phyloP scores from a whole-genome alignment of 2,113 vertebrate species.

The Rhinolophus sinicus region DNA sequence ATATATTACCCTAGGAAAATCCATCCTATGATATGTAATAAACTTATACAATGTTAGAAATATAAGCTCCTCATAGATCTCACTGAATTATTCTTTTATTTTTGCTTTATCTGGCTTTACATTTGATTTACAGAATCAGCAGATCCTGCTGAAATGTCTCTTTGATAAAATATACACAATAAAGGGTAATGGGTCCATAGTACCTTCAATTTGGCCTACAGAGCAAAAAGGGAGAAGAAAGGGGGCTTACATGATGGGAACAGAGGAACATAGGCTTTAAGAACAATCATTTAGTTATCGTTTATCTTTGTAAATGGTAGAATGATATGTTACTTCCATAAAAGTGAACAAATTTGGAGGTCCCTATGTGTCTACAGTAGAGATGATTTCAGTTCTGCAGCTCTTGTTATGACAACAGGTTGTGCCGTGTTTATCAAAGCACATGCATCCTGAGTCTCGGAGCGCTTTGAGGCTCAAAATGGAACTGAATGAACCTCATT shows the following conservation, averaged over 20 bases:
- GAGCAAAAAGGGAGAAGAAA: not conserved
- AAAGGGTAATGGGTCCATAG: not conserved
- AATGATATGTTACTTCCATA: not conserved
- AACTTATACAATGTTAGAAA: constrained; percentile 22
- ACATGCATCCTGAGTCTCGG: not conserved
- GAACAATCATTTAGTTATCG: not conserved
- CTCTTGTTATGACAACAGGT: not conserved
- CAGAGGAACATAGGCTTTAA: not conserved
- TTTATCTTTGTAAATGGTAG: not conserved
- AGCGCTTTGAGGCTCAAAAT: not conserved
- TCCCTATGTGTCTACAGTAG: not conserved
- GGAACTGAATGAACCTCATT: not conserved
- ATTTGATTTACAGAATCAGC: not conserved
- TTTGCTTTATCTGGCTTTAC: not conserved
- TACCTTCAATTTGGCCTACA: not conserved
- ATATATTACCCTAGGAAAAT: constrained; percentile 44
- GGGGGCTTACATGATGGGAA: not conserved
- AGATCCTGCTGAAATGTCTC: not conserved
- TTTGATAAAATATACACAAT: not conserved
- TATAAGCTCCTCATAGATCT: not conserved
- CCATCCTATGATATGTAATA: not conserved
- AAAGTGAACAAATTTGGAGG: not conserved
- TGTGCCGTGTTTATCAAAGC: not conserved
- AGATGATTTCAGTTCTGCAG: not conserved
- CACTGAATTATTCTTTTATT: not conserved